Conservation (phyloP, 2,797 vertebrate genomes). For the Cottoperca gobio region DNA sequence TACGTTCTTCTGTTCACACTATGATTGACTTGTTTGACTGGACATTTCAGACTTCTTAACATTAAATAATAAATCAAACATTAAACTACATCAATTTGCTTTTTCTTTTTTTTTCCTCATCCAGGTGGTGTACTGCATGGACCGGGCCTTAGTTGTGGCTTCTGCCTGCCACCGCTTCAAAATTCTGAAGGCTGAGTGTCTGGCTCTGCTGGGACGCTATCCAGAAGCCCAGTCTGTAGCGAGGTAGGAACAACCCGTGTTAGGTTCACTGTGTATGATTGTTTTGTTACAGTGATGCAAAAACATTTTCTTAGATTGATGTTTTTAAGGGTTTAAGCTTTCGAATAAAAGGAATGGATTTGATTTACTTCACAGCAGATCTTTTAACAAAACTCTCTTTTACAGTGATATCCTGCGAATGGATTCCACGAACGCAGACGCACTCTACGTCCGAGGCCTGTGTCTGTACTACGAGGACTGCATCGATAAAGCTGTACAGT, state of each 20-base stretch:
- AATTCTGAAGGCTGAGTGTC: slow-evolving; percentile 95
- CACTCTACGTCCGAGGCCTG: slow-evolving; percentile 93
- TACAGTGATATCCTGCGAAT: slow-evolving; percentile 92
- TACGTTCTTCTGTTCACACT: not conserved
- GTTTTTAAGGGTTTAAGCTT: not conserved
- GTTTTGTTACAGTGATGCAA: slow-evolving; percentile 77
- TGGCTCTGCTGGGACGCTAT: slow-evolving; percentile 93
- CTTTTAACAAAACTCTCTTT: slow-evolving; percentile 2
- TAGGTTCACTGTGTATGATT: not conserved
- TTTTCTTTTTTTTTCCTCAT: slow-evolving; percentile 32
- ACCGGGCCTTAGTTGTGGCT: slow-evolving; percentile 91
- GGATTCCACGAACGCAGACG: slow-evolving; percentile 95
- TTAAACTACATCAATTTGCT: not conserved
- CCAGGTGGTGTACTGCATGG: slow-evolving; percentile 97
- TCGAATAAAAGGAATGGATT: not conserved
- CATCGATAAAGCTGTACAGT: slow-evolving; percentile 96
- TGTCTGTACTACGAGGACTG: slow-evolving; percentile 98
- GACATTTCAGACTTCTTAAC: not conserved
- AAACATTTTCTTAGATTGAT: not conserved
- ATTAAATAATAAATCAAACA: not conserved
- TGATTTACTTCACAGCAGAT: too few relatives aligned
- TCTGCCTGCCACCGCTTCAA: slow-evolving; percentile 96
- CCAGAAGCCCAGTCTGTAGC: slow-evolving; percentile 96
- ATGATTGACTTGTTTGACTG: not conserved
- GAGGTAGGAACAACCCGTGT: slow-evolving; percentile 81